phyloP scores from a whole-genome alignment of 2,888 invertebrate species.

The Ochropleura leucogaster region DNA sequence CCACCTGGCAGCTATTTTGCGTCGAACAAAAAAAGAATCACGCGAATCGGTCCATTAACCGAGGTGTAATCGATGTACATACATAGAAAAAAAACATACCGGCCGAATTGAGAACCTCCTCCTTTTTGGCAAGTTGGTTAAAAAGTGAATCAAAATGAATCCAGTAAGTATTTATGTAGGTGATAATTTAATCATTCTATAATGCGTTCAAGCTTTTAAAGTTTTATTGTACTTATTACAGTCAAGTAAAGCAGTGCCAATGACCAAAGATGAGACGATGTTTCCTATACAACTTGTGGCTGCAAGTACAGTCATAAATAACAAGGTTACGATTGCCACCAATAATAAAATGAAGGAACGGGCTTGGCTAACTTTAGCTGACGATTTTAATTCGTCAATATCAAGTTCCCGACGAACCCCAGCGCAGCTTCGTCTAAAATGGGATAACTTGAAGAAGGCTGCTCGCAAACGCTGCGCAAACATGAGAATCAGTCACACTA shows the following conservation, averaged over 20 bases:
- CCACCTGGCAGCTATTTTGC: too few relatives aligned
- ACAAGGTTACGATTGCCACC: background rate
- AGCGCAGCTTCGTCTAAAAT: background rate
- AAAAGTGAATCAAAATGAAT: background rate
- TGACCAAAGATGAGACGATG: slow-evolving; percentile 7
- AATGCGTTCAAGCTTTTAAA: background rate
- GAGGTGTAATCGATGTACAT: too few relatives aligned
- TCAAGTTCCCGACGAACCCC: background rate
- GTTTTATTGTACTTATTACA: background rate
- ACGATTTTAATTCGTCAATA: background rate
- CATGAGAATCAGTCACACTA: background rate
- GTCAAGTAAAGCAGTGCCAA: background rate
- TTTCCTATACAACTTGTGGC: background rate
- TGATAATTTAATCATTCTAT: background rate
- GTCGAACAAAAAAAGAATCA: too few relatives aligned
- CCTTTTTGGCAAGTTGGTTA: too few relatives aligned
- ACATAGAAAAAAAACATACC: too few relatives aligned
- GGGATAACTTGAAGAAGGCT: background rate
- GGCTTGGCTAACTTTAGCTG: background rate
- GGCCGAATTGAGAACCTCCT: too few relatives aligned
- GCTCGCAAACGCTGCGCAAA: background rate
- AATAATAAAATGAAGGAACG: background rate
- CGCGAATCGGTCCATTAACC: too few relatives aligned
- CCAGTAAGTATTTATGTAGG: background rate
- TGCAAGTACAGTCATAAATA: background rate